Percentiles rank a stretch among this genome's conserved stretches.
Conservation (phyloP, 1,140 invertebrate species). For the Heliconius himera region DNA sequence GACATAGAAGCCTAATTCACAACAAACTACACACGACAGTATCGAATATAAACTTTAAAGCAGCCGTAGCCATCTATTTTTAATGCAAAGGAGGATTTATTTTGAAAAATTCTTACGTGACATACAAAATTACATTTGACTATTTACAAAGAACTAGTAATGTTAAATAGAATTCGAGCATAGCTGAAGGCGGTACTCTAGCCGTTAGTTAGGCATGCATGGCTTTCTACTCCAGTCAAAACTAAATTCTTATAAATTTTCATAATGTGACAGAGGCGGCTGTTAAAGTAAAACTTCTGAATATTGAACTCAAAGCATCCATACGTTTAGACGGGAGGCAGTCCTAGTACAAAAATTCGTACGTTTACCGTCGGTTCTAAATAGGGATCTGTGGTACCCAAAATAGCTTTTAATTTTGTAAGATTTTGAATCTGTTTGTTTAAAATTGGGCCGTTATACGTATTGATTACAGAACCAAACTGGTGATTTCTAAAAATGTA, state of each 20-base stretch:
- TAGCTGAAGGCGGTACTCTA: conserved; percentile 57
- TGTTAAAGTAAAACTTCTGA: background rate
- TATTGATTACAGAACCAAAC: background rate
- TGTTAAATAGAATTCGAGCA: conserved; percentile 61
- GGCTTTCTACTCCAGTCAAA: conserved; percentile 47
- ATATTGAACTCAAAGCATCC: background rate
- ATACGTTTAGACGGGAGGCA: background rate
- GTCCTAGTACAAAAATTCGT: background rate
- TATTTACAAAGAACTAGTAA: conserved; percentile 77
- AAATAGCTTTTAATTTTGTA: background rate
- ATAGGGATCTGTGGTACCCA: background rate
- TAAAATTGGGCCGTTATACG: background rate
- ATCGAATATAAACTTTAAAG: conserved; percentile 77
- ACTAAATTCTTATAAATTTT: conserved; percentile 29
- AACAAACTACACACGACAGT: conserved; percentile 79
- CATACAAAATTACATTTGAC: conserved; percentile 78
- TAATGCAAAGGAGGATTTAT: conserved; percentile 74
- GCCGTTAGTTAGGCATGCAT: conserved; percentile 70
- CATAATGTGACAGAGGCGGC: conserved; percentile 19
- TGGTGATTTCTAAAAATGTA: background rate
- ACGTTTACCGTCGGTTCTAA: background rate
- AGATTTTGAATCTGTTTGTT: background rate
- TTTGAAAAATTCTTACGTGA: conserved; percentile 75
- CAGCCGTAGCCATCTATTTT: conserved; percentile 73
- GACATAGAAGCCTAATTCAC: conserved; percentile 76